A percentile compares a stretch with the other conserved stretches of the same genome.
Conservation (phyloP, 2,888 invertebrate species). For the Platerodrilus igneus region DNA sequence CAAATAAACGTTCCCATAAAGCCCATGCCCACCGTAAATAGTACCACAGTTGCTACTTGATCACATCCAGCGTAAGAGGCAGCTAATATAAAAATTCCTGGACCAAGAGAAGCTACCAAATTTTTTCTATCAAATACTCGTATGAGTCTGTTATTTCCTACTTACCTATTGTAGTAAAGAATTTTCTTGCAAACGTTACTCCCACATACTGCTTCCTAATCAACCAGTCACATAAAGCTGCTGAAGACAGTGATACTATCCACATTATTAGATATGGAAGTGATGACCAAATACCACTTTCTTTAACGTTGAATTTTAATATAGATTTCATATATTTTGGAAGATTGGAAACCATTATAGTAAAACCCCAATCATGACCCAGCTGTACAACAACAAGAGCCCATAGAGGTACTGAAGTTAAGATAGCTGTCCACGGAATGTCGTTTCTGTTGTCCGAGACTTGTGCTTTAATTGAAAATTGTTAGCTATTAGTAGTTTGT, state of each 20-base stretch:
- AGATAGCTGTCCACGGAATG: slow-evolving; percentile 58
- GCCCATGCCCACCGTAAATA: slow-evolving; percentile 59
- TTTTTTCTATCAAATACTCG: too few species aligned
- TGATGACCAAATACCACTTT: slow-evolving; percentile 60
- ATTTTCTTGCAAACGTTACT: slow-evolving; percentile 56
- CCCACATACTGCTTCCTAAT: slow-evolving; percentile 56
- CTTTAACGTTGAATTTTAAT: slow-evolving; percentile 59
- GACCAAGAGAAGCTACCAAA: slow-evolving; percentile 61
- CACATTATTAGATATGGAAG: slow-evolving; percentile 65
- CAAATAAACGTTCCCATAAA: slow-evolving; percentile 68
- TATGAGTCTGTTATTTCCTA: slow-evolving; percentile 11
- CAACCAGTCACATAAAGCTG: slow-evolving; percentile 65
- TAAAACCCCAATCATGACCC: slow-evolving; percentile 68
- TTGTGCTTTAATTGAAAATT: slow-evolving; percentile 3
- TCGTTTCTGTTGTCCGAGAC: slow-evolving; percentile 4
- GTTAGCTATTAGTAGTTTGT: background rate
- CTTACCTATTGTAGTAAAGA: slow-evolving; percentile 66
- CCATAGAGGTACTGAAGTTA: slow-evolving; percentile 66
- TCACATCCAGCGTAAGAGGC: slow-evolving; percentile 62
- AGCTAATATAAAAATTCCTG: slow-evolving; percentile 58
- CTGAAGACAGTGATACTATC: slow-evolving; percentile 59
- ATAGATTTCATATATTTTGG: slow-evolving; percentile 68
- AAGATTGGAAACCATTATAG: slow-evolving; percentile 66
- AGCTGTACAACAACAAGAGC: slow-evolving; percentile 71
- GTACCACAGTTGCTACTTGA: slow-evolving; percentile 47